Base-by-base conservation (phyloP, 2,113 vertebrate species). In the Marmota flaviventris region DNA sequence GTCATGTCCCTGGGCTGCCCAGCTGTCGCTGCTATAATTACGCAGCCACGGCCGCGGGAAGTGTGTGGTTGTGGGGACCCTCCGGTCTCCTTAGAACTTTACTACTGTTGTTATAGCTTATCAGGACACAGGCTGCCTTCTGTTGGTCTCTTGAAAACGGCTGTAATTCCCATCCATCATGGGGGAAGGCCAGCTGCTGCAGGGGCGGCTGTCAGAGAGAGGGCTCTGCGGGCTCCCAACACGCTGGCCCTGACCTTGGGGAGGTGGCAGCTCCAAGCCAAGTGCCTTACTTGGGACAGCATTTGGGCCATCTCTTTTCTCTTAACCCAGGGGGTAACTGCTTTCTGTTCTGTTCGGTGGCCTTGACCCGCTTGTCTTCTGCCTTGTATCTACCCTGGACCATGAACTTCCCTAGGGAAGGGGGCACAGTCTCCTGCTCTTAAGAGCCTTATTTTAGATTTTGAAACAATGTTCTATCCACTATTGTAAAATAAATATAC, bases 111-210 rank as follows among this genome's bases (percentile, higher is more conserved):
- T 98, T 99, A 98, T 98, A 97, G 98, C 98, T 98, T 98, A 98
- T 98, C 99, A 98, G 98, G 98, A 98, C 98, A 97, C 88, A 97
- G 98, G 90, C 98, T 91, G 98, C 98, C 98, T 98, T 99, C 99
- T 99, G 99, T 98, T 98, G 97, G 98, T 98, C 98, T 98, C 98
- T 98, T 97, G 98, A 98, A 98, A 99, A 98, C 95, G 98, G 98
- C 98, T 97, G 98, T 94, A 97, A 98, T 98, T 98, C 98, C 98
- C 98, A 99, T 99, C 98, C 98, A 98, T 99, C 98, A 98, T 58
- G 89, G 97, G 98, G 98, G 95, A 92, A 69, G 96, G 98, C 97
- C 98, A 98, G 98, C 98, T 98, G 99, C 98, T 98, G 95, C 94
- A 85, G 98, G 98, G 98, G 95, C 92, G 75, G 98, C 97, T 93